A percentile compares a stretch with the other conserved stretches of the same genome.
Evolutionary conservation across 2,888 invertebrate species (phyloP).

Genomic region (Loripinus fragilis): DNA sequence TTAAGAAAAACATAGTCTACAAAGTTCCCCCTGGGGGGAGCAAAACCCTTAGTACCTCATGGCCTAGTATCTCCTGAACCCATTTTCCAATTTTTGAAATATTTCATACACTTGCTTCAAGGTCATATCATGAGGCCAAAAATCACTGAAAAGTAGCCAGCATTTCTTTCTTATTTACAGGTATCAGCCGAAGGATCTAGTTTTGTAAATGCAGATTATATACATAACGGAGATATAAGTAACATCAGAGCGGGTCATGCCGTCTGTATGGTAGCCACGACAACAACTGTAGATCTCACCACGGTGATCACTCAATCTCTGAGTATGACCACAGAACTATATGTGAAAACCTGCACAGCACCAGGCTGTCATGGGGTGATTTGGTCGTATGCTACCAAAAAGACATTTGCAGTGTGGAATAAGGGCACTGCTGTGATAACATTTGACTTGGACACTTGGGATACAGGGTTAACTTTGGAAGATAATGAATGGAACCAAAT

Average conservation of each 20-base stretch:
- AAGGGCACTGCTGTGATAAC: constrained; percentile 28
- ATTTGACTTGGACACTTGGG: constrained; percentile 28
- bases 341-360: constrained; percentile 48
- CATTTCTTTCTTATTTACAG: neutral
- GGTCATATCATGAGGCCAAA: too few species aligned
- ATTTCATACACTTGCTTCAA: too few species aligned
- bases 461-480: constrained; percentile 30
- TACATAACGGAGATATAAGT: neutral
- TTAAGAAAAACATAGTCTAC: too few species aligned
- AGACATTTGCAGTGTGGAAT: constrained; percentile 43
- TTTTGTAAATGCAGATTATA: neutral
- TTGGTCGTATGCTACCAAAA: constrained; percentile 35
- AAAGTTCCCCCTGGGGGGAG: too few species aligned
- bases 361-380: constrained; percentile 38
- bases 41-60: too few species aligned
- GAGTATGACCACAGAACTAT: constrained; percentile 38
- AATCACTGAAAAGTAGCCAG: too few species aligned
- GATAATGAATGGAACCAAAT: constrained; percentile 47
- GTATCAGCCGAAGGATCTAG: neutral
- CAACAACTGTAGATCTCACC: neutral
- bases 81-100: too few species aligned
- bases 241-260: neutral
- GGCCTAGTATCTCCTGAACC: too few species aligned
- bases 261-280: neutral
- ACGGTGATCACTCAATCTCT: neutral